Evolutionary conservation across 2,113 vertebrate species (phyloP), one percentile per base, ranked within the genome.

Genomic region (Pungitius pungitius): DNA sequence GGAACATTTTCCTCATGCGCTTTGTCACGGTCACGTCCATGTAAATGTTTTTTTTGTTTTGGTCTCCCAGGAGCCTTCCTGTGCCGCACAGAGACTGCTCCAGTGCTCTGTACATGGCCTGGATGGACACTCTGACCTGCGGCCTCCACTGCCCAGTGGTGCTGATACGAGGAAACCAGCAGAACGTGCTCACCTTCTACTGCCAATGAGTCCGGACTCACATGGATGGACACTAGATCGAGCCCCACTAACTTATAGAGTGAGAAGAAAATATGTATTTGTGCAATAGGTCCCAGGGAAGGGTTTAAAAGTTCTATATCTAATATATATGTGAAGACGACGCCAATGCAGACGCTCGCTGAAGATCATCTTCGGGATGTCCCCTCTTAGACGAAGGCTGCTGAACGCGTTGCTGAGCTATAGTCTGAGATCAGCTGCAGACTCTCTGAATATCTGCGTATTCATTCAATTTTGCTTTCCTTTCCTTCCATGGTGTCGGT

Each of bases 111-210:
- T 93, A 94, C 56, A 92, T 93, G 92, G 89, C 94, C 61, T 92
- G 91, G 93, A 74, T 95, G 81, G 90, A 94, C 26, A 82, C 78
- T 0, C 81, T 94, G 75, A 93, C 89, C 18, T 87, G 57, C 27
- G 90, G 91, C 77, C 90, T 94, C 0, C 83, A 80, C 73, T 91
- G 90, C 22, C 93, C 93, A 0, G 45, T 74, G 0, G 79, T 86
- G 55, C 90, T 95, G 45, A 94, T 93, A 56, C 78, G 87, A 72
- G 91, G 94, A 43, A 94, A 94, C 83, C 95, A 95, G 81, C 87
- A 94, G 69, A 92, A 93, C 8, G 87, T 90, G 1, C 85, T 93
- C 55, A 94, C 88, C 1, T 84, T 93, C 78, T 93, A 92, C 90
- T 94, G 93, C 81, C 92, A 93, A 70, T 94, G 79, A 93, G 69